phyloP scores from a whole-genome alignment of 2,888 invertebrate species.

The Alentia gelatinosa region DNA sequence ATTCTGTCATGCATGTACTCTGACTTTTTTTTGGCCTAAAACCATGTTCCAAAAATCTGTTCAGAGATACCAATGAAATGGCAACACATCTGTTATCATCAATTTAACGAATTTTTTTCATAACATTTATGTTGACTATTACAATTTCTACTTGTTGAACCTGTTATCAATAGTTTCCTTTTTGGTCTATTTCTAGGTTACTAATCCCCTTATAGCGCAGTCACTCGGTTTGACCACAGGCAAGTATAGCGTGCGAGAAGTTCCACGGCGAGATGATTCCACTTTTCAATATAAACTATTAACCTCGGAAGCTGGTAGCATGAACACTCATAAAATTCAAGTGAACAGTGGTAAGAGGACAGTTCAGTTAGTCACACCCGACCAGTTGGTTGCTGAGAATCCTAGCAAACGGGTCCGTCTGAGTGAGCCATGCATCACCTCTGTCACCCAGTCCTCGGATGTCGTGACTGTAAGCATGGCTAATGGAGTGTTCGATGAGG shows the following conservation, averaged over 20 bases:
- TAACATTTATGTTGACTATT: too few species aligned
- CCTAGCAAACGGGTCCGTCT: neutral
- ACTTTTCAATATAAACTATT: constrained; percentile 56
- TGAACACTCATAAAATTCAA: neutral
- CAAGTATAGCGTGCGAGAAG: constrained; percentile 44
- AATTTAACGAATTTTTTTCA: too few species aligned
- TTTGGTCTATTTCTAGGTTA: constrained; percentile 47
- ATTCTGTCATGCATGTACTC: too few species aligned
- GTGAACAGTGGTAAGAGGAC: neutral
- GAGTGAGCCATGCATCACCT: neutral
- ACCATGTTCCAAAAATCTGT: too few species aligned
- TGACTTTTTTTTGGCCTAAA: too few species aligned
- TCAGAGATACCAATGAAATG: too few species aligned
- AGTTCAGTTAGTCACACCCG: constrained; percentile 30
- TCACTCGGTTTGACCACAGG: constrained; percentile 54
- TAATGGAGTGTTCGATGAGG: neutral
- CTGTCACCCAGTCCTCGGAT: neutral
- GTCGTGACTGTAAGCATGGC: constrained; percentile 1
- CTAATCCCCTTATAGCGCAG: constrained; percentile 46
- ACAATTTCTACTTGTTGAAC: too few species aligned
- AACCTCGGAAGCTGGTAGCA: constrained; percentile 44
- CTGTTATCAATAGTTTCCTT: too few species aligned
- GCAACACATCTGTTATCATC: too few species aligned
- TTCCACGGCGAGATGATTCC: constrained; percentile 21
- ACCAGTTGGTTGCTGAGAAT: neutral